A percentile compares a stretch with the other conserved stretches of the same genome.
These are phyloP conservation scores for Epizoanthus stellaris DNA, from an alignment of 92 coral and sea anemone species.

Conservation along the genomic window DNA sequence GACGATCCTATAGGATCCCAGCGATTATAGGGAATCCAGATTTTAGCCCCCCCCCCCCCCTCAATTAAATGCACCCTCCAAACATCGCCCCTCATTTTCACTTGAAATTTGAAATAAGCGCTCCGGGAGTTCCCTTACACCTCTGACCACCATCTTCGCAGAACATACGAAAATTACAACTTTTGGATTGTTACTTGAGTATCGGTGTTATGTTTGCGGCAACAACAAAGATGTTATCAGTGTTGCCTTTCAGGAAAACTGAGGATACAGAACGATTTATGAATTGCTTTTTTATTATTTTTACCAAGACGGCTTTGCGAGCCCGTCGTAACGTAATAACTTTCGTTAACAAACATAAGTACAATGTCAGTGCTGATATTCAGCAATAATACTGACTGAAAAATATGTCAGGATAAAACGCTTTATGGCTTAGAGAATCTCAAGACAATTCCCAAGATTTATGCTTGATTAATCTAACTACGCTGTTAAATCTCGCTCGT, in stretches of 20 bases:
- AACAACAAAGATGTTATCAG: no score
- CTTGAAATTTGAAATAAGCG: no score
- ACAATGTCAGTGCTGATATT: not conserved
- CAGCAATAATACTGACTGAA: not conserved
- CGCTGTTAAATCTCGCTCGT: not conserved
- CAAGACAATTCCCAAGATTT: not conserved
- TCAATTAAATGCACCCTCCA: not conserved
- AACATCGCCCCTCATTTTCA: not conserved
- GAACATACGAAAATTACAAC: no score
- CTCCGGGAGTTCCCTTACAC: not conserved
- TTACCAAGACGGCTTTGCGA: not conserved
- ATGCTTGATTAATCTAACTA: not conserved
- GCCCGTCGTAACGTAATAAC: not conserved
- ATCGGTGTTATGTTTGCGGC: no score
- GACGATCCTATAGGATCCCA: not conserved
- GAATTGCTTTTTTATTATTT: not conserved
- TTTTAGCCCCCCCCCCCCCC: not conserved
- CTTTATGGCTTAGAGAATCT: not conserved
- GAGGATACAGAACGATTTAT: no score
- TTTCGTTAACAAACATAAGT: not conserved
- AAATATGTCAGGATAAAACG: not conserved
- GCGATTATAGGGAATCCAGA: not conserved
- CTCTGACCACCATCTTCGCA: not conserved
- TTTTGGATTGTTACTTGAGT: no score
- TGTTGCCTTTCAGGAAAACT: no score